phyloP scores from a whole-genome alignment of 2,888 invertebrate species.

The Conomelus anceps region DNA sequence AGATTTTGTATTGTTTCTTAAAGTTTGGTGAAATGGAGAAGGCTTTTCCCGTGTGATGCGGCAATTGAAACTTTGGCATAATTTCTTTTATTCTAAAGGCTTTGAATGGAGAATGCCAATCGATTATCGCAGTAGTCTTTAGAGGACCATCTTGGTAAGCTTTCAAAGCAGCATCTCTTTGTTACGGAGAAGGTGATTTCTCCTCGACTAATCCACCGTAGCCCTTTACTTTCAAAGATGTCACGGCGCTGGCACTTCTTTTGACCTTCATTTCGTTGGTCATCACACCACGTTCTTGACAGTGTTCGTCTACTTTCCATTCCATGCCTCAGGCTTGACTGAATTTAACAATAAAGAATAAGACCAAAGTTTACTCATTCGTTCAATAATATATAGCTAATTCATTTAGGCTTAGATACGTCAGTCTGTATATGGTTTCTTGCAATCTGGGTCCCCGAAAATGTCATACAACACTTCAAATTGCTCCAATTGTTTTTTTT shows the following conservation, averaged over 20 bases:
- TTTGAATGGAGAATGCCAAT: not conserved
- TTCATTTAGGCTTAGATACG: too few relatives aligned
- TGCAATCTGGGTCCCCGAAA: too few relatives aligned
- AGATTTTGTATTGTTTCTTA: too few relatives aligned
- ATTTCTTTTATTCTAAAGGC: not conserved
- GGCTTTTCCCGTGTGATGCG: not conserved
- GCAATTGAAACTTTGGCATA: not conserved
- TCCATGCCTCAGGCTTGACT: not conserved
- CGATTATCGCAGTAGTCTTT: not conserved
- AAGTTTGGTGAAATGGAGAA: not conserved
- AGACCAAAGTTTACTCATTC: too few relatives aligned
- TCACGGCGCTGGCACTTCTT: not conserved
- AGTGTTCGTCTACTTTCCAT: not conserved
- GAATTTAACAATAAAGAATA: too few relatives aligned
- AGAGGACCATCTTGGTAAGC: not conserved
- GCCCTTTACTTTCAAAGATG: not conserved
- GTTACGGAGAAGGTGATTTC: not conserved
- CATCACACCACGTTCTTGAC: not conserved
- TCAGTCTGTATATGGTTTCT: too few relatives aligned
- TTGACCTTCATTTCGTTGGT: not conserved
- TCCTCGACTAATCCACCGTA: not conserved
- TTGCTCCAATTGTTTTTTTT: too few relatives aligned
- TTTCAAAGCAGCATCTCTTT: not conserved
- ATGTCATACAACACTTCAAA: too few relatives aligned
- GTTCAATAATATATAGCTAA: too few relatives aligned